Percentiles rank a stretch among this genome's conserved stretches.
Conservation (phyloP, 2,888 invertebrate species). For the Tinea pellionella region DNA sequence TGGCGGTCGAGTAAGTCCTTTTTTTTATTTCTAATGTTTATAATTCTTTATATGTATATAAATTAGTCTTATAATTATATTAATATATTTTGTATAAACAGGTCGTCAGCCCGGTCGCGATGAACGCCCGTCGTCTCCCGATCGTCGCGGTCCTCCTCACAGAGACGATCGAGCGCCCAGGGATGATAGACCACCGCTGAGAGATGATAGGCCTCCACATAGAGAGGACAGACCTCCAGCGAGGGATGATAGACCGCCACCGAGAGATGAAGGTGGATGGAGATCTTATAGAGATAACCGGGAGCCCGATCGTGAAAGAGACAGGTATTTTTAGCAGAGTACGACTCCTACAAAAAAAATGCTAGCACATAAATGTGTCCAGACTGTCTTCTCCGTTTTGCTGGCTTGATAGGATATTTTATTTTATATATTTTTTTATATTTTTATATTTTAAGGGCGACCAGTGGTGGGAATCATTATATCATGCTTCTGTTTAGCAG, state of each 20-base stretch:
- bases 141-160: conserved; percentile 12
- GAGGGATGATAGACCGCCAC: conserved; percentile 19
- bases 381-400: too few relatives aligned
- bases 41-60: too few relatives aligned
- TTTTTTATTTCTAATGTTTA: too few relatives aligned
- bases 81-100: not conserved
- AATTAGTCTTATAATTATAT: too few relatives aligned
- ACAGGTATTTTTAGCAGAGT: conserved; percentile 17
- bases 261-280: conserved; percentile 26
- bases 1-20: conserved; percentile 46
- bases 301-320: conserved; percentile 21
- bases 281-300: conserved; percentile 16
- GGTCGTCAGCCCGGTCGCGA: conserved; percentile 14
- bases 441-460: too few relatives aligned
- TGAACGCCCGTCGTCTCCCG: conserved; percentile 10
- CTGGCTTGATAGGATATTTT: too few relatives aligned
- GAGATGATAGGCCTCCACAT: conserved; percentile 12
- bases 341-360: too few relatives aligned
- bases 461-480: too few relatives aligned
- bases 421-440: too few relatives aligned
- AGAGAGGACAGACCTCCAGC: conserved; percentile 14
- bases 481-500: too few relatives aligned
- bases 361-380: too few relatives aligned
- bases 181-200: conserved; percentile 18
- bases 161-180: conserved; percentile 20